Conservation (phyloP, 2,888 invertebrate genomes). For the Tenodera sinensis region DNA sequence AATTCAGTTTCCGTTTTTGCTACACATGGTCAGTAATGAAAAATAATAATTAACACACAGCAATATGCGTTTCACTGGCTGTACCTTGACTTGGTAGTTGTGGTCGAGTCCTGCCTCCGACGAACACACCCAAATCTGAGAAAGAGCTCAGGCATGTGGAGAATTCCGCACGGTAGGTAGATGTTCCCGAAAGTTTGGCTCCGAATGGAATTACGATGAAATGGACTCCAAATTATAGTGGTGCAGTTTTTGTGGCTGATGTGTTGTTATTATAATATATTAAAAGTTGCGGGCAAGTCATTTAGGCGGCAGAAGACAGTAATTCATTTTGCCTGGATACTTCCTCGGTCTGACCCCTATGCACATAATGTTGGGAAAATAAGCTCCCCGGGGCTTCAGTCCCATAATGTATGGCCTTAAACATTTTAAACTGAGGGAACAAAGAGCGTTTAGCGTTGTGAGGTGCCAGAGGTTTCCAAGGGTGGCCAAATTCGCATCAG, state of each 20-base stretch:
- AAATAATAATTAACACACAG: too few species aligned
- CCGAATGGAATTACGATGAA: background rate
- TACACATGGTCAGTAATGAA: too few species aligned
- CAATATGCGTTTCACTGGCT: too few species aligned
- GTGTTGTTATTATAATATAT: background rate
- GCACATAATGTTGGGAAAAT: background rate
- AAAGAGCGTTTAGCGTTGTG: constrained; percentile 13
- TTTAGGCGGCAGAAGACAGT: background rate
- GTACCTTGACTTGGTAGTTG: too few species aligned
- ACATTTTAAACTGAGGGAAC: constrained; percentile 24
- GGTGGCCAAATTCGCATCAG: background rate
- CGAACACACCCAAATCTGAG: too few species aligned
- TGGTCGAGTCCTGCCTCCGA: too few species aligned
- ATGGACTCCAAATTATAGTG: background rate
- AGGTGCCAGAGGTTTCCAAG: background rate
- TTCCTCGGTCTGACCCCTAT: background rate
- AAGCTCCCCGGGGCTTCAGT: background rate
- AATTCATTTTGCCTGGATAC: background rate
- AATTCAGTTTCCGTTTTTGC: too few species aligned
- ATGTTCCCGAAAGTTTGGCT: background rate
- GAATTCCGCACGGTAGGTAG: background rate
- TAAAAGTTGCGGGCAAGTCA: background rate
- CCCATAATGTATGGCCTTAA: constrained; percentile 21
- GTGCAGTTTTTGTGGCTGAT: background rate
- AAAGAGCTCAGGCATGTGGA: background rate